Base-by-base conservation (phyloP, 1,140 invertebrate genomes). In the Pseudobourletiella spinata region DNA sequence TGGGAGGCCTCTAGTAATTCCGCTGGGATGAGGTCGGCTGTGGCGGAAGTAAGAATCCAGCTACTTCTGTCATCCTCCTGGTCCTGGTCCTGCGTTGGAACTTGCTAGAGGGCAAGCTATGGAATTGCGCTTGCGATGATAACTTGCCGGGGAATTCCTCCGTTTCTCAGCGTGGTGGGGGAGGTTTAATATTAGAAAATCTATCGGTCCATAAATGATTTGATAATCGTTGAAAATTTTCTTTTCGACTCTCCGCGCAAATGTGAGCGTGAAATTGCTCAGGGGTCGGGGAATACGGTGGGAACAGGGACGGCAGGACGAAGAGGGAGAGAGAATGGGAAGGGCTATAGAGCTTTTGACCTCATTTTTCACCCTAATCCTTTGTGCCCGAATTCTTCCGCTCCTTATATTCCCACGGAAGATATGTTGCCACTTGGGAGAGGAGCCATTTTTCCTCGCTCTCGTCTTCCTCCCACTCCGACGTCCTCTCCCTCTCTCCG, bases 131-230 rank as follows among this genome's bases (percentile, higher is more conserved):
- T n/a, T n/a, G n/a, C n/a, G n/a, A n/a, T n/a, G n/a, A n/a, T n/a
- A n/a, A n/a, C n/a, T n/a, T n/a, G n/a, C n/a, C n/a, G n/a, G n/a
- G n/a, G 44, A 44, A 18, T 58, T 43, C 42, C 15, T 24, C 8
- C 24, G 20, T 26, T 43, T 46, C 24, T 48, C 6, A 15, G 6
- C 22, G 44, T 48, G 6, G 6, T 48, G 8, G 18, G 8, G 44
- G 24, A 58, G 2, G 28, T 29, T 20, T 20, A 39, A 54, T 15
- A 44, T 58, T 46, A 44, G 56, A 43, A 58, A 58, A 44, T 58
- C 42, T 28, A 25, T 43, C 26, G 35, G 42, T 4, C 42, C 56
- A 28, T 58, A n/a, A 58, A 26, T 58, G 42, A 58, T 58, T 58
- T 58, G 56, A 58, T 58, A 58, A 42, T 58, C 26, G 6, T 35